Evolutionary conservation across 2,797 vertebrate species (phyloP), one percentile per base, ranked within the genome.

Genomic region (Macroramphosus scolopax): DNA sequence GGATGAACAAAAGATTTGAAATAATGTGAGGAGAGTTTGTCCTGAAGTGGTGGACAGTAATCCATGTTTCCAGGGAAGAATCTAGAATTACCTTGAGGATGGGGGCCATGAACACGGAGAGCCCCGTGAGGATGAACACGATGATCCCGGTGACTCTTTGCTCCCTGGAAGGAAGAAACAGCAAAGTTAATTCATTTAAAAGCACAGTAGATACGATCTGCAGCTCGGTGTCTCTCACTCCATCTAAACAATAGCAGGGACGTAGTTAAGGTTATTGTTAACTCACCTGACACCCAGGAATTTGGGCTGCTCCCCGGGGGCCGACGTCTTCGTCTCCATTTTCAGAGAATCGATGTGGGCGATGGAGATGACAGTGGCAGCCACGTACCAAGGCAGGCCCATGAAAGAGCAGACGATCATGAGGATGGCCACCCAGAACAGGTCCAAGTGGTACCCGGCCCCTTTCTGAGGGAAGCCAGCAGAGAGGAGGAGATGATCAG

Each of bases 311-410:
- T 99, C 97, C 49, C 97, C 97, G 0, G 96, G 97, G 1, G 97
- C 97, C 0, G 96, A 98, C 0, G 96, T 98, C 87, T 98, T 81
- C 0, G 96, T 98, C 86, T 99, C 97, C 97, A 99, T 99, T 86
- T 97, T 99, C 81, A 99, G 87, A 34, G 95, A 98, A 84, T 99
- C 97, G 0, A 99, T 95, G 78, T 99, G 97, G 14, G 97, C 97
- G 1, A 99, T 99, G 71, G 97, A 99, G 86, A 99, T 98, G 59
- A 99, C 97, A 0, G 97, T 99, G 17, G 97, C 97, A 1, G 96
- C 97, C 40, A 99, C 97, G 0, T 99, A 99, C 97, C 97, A 99
- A 0, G 97, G 97, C 51, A 99, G 88, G 1, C 91, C 96, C 96
- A 95, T 95, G 63, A 99, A 97, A 12, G 97, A 99, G 81, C 97